Evolutionary conservation across 92 coral and sea anemone genomes (phyloP).

Genomic region (Zoanthus sansibaricus): DNA sequence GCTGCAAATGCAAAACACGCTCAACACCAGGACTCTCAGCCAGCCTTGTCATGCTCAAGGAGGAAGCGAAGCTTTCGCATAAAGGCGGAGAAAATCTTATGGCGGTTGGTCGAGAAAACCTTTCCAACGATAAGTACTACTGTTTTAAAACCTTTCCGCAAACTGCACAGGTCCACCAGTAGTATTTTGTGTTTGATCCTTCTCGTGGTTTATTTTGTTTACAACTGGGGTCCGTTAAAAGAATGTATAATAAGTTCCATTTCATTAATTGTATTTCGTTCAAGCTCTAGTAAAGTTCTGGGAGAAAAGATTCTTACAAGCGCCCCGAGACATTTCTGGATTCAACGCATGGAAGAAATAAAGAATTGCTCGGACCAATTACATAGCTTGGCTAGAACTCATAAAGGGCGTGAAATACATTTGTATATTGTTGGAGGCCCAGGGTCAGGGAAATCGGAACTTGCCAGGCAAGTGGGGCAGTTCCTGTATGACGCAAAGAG

Average conservation of each 20-base stretch:
- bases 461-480: constrained; percentile 84
- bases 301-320: constrained; percentile 45
- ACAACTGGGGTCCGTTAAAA: too few species aligned
- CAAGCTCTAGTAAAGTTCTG: background rate
- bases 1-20: background rate
- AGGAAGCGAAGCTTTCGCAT: background rate
- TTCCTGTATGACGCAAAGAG: constrained; percentile 52
- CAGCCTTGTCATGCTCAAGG: background rate
- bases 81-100: constrained; percentile 5
- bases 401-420: constrained; percentile 72
- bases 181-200: constrained; percentile 1
- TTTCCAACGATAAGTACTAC: constrained; percentile 23
- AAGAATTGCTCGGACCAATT: constrained; percentile 52
- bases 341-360: constrained; percentile 63
- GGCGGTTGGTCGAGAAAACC: constrained; percentile 40
- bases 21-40: background rate
- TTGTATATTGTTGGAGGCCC: constrained; percentile 87
- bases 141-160: constrained; percentile 40
- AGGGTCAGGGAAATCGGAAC: constrained; percentile 90
- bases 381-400: constrained; percentile 44
- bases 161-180: background rate
- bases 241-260: too few species aligned
- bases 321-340: constrained; percentile 78
- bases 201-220: background rate
- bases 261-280: too few species aligned